Base-by-base conservation (phyloP, 2,797 vertebrate species). In the Cirrhinus mrigala region DNA sequence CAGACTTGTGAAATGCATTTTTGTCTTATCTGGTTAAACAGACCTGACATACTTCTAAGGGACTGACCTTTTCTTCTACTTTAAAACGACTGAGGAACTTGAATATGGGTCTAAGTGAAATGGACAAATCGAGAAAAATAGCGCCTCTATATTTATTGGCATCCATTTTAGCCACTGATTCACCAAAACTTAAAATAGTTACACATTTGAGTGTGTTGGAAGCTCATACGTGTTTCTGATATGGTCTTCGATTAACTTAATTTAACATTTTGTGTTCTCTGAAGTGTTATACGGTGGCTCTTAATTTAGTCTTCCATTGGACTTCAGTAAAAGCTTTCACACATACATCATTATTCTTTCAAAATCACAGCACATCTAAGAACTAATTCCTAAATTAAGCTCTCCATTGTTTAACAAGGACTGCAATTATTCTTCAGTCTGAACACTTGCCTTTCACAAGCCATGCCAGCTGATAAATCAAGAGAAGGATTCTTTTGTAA, bases 371-470 rank as follows among this genome's bases (percentile, higher is more conserved):
- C 16, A 22, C 70, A 44, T 73, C 52, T 50, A 16, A 60, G 20
- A 62, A 56, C 60, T n/a, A 69, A 73, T 54, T 37, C 33, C 10
- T 18, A 74, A 60, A 82, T 44, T 44, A 48, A 81, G n/a, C 56
- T 8, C 2, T 76, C 52, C 54, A 86, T 66, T 78, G 82, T 86
- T 84, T 60, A 87, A 84, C 86, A 87, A 86, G 87, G 68, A 77
- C 78, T 89, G 64, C 74, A 22, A 54, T 86, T 85, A 83, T 85
- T 89, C 84, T 91, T 37, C 48, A 70, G 29, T 8, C 48, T 92
- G 87, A 91, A 91, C 88, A 87, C 82, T 88, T 87, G 91, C 89
- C 85, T 87, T 70, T 86, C 83, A 81, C 79, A 87, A 91, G 89
- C 40, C 76, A 71, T 87, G 12, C 78, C 54, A 76, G 83, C 69